These are phyloP conservation scores for Aleadryas rufinucha DNA, from an alignment of 2,113 vertebrate species.

Conservation along the genomic window DNA sequence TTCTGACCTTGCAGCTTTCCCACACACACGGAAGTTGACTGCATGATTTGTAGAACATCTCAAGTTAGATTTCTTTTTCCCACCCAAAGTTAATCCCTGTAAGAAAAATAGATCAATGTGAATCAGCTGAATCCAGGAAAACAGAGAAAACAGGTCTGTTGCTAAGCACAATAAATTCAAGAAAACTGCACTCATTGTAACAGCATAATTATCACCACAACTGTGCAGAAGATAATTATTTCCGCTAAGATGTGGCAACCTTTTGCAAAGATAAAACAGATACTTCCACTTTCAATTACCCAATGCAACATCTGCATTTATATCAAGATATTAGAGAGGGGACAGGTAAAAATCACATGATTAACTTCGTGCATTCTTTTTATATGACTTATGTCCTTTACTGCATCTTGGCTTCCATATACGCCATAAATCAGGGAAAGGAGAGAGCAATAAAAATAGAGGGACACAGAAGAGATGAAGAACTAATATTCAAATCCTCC, in stretches of 20 bases:
- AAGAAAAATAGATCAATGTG: not conserved
- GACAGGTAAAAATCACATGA: not conserved
- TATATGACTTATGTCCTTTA: not conserved
- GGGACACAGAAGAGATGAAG: not conserved
- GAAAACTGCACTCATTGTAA: not conserved
- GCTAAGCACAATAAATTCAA: not conserved
- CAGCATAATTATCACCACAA: not conserved
- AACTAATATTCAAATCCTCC: not conserved
- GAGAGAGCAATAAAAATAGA: not conserved
- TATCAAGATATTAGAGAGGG: not conserved
- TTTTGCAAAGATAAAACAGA: not conserved
- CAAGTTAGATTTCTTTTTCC: not conserved
- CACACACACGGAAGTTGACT: not conserved
- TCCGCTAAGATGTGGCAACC: not conserved
- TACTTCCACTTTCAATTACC: not conserved
- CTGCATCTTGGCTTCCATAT: not conserved
- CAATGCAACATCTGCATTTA: not conserved
- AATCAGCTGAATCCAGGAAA: not conserved
- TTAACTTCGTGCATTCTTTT: not conserved
- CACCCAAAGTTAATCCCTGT: not conserved
- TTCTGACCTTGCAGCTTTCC: conserved; percentile 6
- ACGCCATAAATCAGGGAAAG: not conserved
- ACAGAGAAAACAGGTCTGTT: not conserved
- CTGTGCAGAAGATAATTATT: not conserved
- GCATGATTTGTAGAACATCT: not conserved